Base-by-base conservation (phyloP, 2,113 vertebrate genomes). In the Illadopsis cleaveri region DNA sequence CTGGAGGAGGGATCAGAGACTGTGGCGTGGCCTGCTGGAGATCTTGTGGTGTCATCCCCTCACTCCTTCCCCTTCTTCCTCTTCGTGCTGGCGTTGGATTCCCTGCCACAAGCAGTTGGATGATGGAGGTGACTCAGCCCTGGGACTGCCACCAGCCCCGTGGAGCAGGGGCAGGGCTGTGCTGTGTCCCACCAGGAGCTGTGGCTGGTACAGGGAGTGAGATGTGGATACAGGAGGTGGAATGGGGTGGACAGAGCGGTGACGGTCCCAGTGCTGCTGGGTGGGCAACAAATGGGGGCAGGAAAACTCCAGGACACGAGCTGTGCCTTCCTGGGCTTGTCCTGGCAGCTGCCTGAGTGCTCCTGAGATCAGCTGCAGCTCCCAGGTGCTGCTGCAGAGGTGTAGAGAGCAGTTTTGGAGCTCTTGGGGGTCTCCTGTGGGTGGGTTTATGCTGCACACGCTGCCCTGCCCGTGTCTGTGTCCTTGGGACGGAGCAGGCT, bases 391-490 rank as follows among this genome's bases (percentile, higher is more conserved):
- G 89, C 77, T 69, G 70, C 47, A 40, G 93, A 30, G 50, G 45
- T 80, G 58, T 40, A 20, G 54, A 15, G 82, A 31, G 30, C 3
- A 44, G 35, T 28, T 50, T 12, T 44, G 70, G 61, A 47, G 65
- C 44, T 58, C 44, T 0, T 33, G 30, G n/a, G 31, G 24, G 60
- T 81, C 21, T 65, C 18, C 15, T 42, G 82, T 80, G 66, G 70
- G 50, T 3, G 25, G 37, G 58, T 31, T 83, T 15, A 1, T 0
- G 3, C 48, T 60, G 83, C 54, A 24, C 57, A 25, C 0, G 1
- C 68, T 87, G 82, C 76, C 76, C 75, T 77, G 79, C 75, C 77
- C 1, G 0, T 40, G 58, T 35, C 54, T 64, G 80, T 61, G 76
- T 70, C 68, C 71, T 42, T 38, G 58, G 69, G 82, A n/a, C 75